Percentiles rank a stretch among this genome's conserved stretches.
phyloP scores from a whole-genome alignment of 2,888 invertebrate genomes.

The Zygothrica quintamaculata region DNA sequence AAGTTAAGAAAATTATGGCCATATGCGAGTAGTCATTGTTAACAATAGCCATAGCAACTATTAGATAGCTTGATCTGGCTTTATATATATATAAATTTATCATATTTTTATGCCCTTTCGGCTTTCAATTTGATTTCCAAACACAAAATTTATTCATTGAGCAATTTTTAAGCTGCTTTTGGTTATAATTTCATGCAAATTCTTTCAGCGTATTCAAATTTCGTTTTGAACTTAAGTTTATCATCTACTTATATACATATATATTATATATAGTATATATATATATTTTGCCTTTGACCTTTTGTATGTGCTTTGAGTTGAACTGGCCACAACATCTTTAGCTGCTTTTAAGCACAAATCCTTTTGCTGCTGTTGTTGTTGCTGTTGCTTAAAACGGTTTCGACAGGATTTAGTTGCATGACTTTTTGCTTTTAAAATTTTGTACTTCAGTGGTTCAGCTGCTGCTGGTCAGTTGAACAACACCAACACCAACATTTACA shows the following conservation, averaged over 20 bases:
- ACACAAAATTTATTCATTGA: background rate
- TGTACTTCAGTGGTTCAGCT: conserved; percentile 19
- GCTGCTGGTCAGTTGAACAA: conserved; percentile 30
- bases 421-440: conserved; percentile 72
- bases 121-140: background rate
- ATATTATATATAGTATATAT: no score
- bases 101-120: background rate
- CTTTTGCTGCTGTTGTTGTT: no score
- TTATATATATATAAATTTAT: background rate
- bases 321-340: conserved; percentile 46
- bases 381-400: conserved; percentile 75
- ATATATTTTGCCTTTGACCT: background rate
- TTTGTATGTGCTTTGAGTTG: conserved; percentile 33
- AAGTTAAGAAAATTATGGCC: no score
- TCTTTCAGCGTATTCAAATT: conserved; percentile 5
- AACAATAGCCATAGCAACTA: no score
- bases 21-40: no score
- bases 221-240: conserved; percentile 12
- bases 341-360: conserved; percentile 72
- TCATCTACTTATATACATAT: no score
- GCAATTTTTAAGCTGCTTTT: background rate
- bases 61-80: background rate
- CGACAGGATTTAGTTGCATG: conserved; percentile 76
- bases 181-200: no score
- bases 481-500: background rate